These are phyloP conservation scores for Sterna hirundo DNA, from an alignment of 2,113 vertebrate species.

Conservation along the genomic window DNA sequence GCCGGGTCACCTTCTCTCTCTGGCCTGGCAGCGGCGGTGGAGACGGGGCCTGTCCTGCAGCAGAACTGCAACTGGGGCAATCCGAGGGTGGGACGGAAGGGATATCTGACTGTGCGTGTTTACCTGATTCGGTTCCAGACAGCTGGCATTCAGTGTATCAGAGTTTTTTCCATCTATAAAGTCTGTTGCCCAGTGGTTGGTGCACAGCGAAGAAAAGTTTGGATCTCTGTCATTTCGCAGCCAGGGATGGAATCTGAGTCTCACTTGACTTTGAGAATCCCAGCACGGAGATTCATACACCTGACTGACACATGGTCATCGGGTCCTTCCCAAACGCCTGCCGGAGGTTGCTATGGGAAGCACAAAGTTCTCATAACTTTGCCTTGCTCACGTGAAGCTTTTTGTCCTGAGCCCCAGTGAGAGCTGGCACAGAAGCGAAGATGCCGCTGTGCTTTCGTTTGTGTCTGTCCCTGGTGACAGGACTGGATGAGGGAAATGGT, in stretches of 20 bases:
- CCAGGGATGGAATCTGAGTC: not conserved
- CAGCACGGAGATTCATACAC: not conserved
- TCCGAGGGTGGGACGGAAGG: not conserved
- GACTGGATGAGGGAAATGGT: not conserved
- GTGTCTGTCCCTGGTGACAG: not conserved
- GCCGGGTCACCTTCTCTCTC: not conserved
- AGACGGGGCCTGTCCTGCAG: not conserved
- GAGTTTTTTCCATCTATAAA: not conserved
- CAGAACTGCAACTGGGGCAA: fast-evolving
- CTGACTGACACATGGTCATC: not conserved
- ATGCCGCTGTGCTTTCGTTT: not conserved
- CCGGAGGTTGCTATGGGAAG: not conserved
- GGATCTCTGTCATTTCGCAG: not conserved
- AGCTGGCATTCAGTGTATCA: too few species aligned
- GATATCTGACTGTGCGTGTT: fast-evolving
- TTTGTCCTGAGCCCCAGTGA: not conserved
- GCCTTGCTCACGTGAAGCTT: not conserved
- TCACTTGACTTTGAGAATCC: not conserved
- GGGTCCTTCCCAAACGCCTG: not conserved
- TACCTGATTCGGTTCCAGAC: fast-evolving
- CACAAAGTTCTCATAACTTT: not conserved
- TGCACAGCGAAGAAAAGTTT: not conserved
- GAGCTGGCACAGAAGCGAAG: not conserved
- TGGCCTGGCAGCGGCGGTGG: not conserved
- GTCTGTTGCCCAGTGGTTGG: not conserved